Conservation (phyloP, 2,888 invertebrate genomes). For the Kuschelorhynchus macadamiae region DNA sequence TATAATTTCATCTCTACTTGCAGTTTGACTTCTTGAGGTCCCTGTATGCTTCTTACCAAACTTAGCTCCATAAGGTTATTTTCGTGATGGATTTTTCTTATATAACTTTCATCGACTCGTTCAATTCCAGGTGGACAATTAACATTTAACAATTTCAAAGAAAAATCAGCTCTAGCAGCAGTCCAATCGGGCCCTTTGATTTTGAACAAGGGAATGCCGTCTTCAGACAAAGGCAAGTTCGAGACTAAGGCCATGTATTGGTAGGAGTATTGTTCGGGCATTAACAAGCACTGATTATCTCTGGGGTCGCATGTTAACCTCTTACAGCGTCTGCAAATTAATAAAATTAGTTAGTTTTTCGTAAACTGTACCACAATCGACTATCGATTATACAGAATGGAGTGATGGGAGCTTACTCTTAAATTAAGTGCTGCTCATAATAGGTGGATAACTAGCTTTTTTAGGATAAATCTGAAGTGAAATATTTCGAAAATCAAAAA, state of each 20-base stretch:
- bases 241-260: constrained; percentile 95
- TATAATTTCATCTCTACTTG: constrained; percentile 90
- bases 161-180: constrained; percentile 81
- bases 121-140: constrained; percentile 75
- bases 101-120: constrained; percentile 65
- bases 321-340: constrained; percentile 80
- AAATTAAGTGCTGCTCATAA: too few species aligned
- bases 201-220: constrained; percentile 85
- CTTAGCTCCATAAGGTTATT: constrained; percentile 84
- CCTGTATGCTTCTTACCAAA: constrained; percentile 80
- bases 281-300: constrained; percentile 82
- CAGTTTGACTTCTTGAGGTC: constrained; percentile 92
- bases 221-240: constrained; percentile 77
- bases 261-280: constrained; percentile 90
- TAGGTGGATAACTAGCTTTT: too few species aligned
- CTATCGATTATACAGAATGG: too few species aligned
- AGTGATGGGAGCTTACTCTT: too few species aligned
- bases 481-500: too few species aligned
- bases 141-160: constrained; percentile 77
- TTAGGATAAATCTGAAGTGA: too few species aligned
- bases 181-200: constrained; percentile 86
- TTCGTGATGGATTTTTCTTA: constrained; percentile 65
- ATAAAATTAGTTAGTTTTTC: too few species aligned
- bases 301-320: constrained; percentile 80
- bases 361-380: too few species aligned